Conservation (phyloP, 2,113 vertebrate genomes). For the Lagenorhynchus albirostris region DNA sequence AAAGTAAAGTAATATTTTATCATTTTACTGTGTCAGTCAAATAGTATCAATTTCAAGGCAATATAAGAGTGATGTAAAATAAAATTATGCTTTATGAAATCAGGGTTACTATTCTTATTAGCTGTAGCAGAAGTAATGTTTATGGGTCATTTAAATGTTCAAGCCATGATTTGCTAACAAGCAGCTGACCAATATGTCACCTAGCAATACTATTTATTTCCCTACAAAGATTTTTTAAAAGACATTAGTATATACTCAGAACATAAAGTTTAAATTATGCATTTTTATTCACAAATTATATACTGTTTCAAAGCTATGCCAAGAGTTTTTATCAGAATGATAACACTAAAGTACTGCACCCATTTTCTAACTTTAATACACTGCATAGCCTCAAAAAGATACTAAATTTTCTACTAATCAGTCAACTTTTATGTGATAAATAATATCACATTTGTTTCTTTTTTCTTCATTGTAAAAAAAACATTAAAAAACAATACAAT, state of each 20-base stretch:
- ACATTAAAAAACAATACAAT: not conserved
- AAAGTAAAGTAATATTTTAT: not conserved
- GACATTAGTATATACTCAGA: not conserved
- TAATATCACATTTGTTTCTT: not conserved
- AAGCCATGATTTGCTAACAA: not conserved
- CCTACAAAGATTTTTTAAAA: not conserved
- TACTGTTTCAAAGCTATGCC: not conserved
- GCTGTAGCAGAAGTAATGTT: not conserved
- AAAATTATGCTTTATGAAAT: not conserved
- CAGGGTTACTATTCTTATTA: not conserved
- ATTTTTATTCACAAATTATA: not conserved
- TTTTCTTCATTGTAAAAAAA: not conserved
- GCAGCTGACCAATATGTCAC: not conserved
- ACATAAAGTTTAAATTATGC: not conserved
- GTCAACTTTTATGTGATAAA: not conserved
- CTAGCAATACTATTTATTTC: not conserved
- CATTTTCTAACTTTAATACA: not conserved
- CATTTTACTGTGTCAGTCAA: not conserved
- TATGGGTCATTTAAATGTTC: not conserved
- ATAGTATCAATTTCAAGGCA: not conserved
- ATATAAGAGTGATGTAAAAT: not conserved
- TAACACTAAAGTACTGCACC: not conserved
- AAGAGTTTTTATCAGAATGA: not conserved
- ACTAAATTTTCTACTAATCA: not conserved
- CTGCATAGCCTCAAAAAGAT: not conserved